phyloP scores from a whole-genome alignment of 2,888 invertebrate genomes.

The Brenthis daphne region DNA sequence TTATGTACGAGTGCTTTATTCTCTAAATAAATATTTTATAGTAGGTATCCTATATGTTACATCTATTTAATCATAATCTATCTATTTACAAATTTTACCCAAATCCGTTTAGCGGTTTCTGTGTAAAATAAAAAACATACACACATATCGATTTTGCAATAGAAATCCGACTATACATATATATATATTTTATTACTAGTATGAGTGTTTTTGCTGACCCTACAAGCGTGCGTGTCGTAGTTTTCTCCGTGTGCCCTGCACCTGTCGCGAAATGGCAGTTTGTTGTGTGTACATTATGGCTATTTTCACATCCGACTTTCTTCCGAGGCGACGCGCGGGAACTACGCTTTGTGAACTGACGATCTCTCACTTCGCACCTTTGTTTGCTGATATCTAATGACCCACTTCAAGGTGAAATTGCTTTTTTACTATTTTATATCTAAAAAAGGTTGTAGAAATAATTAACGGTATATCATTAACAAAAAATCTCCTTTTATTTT shows the following conservation, averaged over 20 bases:
- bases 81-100: too few relatives aligned
- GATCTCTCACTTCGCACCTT: constrained; percentile 66
- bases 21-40: too few relatives aligned
- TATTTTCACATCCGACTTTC: constrained; percentile 82
- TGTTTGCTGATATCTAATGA: constrained; percentile 65
- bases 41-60: too few relatives aligned
- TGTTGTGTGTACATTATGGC: constrained; percentile 70
- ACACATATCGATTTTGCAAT: background rate
- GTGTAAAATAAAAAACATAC: too few relatives aligned
- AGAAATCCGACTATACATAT: background rate
- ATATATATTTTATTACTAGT: background rate
- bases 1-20: too few relatives aligned
- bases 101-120: too few relatives aligned
- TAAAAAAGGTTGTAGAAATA: too few relatives aligned
- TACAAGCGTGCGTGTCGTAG: constrained; percentile 51
- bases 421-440: background rate
- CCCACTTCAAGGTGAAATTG: constrained; percentile 3
- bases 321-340: constrained; percentile 50
- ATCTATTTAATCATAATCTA: too few relatives aligned
- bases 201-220: constrained; percentile 46
- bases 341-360: constrained; percentile 43
- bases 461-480: constrained; percentile 54
- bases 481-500: constrained; percentile 80
- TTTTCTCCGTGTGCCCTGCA: constrained; percentile 57
- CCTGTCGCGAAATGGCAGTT: constrained; percentile 65